These are phyloP conservation scores for Amphiduros pacificus DNA, from an alignment of 2,888 invertebrate genomes.

Conservation along the genomic window DNA sequence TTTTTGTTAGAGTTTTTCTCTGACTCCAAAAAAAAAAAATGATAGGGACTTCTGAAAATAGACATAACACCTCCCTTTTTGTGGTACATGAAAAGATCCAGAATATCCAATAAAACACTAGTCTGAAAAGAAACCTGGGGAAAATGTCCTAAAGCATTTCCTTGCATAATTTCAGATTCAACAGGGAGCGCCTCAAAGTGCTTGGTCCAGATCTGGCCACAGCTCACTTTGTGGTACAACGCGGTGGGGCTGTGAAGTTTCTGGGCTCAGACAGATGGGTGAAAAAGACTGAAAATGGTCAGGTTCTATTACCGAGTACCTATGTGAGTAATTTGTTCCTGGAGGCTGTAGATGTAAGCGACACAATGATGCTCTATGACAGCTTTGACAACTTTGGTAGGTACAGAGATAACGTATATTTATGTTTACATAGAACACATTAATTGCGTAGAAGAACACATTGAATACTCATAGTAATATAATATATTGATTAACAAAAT, in stretches of 20 bases:
- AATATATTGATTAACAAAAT: too few relatives aligned
- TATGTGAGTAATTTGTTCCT: constrained; percentile 68
- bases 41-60: too few relatives aligned
- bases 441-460: too few relatives aligned
- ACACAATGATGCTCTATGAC: constrained; percentile 76
- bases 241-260: constrained; percentile 76
- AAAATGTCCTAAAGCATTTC: too few relatives aligned
- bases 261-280: constrained; percentile 63
- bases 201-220: constrained; percentile 80
- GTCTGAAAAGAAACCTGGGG: too few relatives aligned
- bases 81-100: too few relatives aligned
- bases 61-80: too few relatives aligned
- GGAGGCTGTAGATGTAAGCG: constrained; percentile 80
- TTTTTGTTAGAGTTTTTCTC: too few relatives aligned
- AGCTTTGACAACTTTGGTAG: constrained; percentile 75
- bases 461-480: too few relatives aligned
- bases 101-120: too few relatives aligned
- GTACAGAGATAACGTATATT: constrained; percentile 25
- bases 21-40: too few relatives aligned
- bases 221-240: constrained; percentile 79
- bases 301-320: constrained; percentile 65
- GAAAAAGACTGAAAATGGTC: constrained; percentile 59
- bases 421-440: too few relatives aligned
- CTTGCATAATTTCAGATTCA: constrained; percentile 16
- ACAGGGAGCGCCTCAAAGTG: constrained; percentile 42